Base-by-base conservation (phyloP, 2,888 invertebrate species). In the Desoria tigrina region DNA sequence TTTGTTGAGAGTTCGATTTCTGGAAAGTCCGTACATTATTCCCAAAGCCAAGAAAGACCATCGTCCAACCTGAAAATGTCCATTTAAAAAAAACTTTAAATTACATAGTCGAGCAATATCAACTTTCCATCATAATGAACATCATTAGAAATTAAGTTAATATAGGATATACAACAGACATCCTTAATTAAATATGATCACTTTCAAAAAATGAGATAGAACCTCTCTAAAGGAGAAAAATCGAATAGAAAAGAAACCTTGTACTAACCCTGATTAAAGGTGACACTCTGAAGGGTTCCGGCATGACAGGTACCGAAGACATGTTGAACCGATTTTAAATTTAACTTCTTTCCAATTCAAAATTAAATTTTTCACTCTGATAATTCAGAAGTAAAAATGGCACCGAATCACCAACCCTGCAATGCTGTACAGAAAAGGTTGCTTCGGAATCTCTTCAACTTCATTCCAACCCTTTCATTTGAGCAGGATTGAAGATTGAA, bases 41-140 rank as follows among this genome's bases (percentile, higher is more conserved):
- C 92, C 92, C 0, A 84, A 82, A 0, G 84, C 79, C 2, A 93
- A 84, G 78, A 92, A 84, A 63, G 88, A 87, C 91, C 92, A 93
- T 79, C 93, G 85, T 65, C 87, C 87, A 78, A 91, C 90, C 90
- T 90, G n/a, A 80, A 9, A 83, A 78, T 21, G n/a, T n/a, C n/a
- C n/a, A n/a, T n/a, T n/a, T n/a, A 49, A 11, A 49, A 49, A n/a
- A 11, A 49, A 49, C 49, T 18, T 7, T 16, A 11, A 11, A 49
- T n/a, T 16, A 11, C 16, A 11, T 39, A 39, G 16, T 39, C 16
- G 16, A 39, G 9, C 39, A 39, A n/a, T n/a, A n/a, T n/a, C n/a
- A n/a, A n/a, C n/a, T n/a, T n/a, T n/a, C n/a, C n/a, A n/a, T n/a
- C n/a, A n/a, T n/a, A n/a, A n/a, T n/a, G n/a, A n/a, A n/a, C n/a